These are phyloP conservation scores for Pavo muticus DNA, from an alignment of 2,113 vertebrate species.

Conservation along the genomic window DNA sequence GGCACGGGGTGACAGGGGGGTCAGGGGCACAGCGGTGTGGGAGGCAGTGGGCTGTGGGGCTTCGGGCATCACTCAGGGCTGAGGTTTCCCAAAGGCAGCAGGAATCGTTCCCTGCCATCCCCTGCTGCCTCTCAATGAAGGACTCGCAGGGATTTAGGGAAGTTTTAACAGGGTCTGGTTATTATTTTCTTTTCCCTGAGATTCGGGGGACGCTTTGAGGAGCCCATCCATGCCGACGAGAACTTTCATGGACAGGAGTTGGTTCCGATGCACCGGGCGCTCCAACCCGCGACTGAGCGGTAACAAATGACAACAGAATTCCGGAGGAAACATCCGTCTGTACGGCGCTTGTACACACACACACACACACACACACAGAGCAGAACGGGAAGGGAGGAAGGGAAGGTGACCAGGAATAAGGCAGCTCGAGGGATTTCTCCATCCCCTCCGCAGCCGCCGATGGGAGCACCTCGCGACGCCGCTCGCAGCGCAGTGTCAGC, in stretches of 20 bases:
- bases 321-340: accelerated
- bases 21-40: neutral
- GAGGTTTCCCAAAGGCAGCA: neutral
- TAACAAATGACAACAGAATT: neutral
- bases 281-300: neutral
- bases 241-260: constrained; percentile 22
- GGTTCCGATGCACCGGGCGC: neutral
- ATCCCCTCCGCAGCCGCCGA: neutral
- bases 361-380: no score
- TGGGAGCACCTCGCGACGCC: neutral
- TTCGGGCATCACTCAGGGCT: neutral
- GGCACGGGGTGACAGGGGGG: neutral
- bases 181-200: neutral
- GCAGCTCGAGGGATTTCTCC: accelerated
- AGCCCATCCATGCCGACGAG: neutral
- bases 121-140: accelerated
- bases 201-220: neutral
- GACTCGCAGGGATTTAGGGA: neutral
- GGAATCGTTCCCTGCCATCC: neutral
- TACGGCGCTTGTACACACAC: accelerated
- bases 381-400: neutral
- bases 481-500: no score
- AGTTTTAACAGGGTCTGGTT: neutral
- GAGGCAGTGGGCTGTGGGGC: neutral
- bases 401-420: accelerated